These are phyloP conservation scores for Boleophthalmus pectinirostris DNA, from an alignment of 2,113 vertebrate genomes.

Conservation along the genomic window DNA sequence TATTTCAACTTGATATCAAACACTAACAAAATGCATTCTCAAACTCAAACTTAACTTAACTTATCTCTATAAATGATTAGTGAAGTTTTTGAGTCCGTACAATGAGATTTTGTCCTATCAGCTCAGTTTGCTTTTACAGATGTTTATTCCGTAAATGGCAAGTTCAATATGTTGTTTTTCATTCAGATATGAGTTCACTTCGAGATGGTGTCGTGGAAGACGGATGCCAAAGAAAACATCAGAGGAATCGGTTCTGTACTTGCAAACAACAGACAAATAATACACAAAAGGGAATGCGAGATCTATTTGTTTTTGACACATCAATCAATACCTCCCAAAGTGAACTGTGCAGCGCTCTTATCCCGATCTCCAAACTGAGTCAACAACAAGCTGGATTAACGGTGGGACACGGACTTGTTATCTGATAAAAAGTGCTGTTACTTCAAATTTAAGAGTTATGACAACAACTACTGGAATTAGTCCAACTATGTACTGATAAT, in stretches of 20 bases:
- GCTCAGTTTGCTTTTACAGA: neutral
- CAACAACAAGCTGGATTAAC: slow-evolving; percentile 34
- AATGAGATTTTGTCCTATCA: neutral
- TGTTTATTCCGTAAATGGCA: slow-evolving; percentile 30
- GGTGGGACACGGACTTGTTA: neutral
- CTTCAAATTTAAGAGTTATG: neutral
- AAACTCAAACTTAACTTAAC: no score
- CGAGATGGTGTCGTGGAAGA: slow-evolving; percentile 46
- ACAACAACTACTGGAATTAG: neutral
- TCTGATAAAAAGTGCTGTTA: neutral
- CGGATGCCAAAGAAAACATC: slow-evolving; percentile 8
- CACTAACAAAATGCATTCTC: neutral
- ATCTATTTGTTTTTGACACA: slow-evolving; percentile 33
- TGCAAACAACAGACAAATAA: neutral
- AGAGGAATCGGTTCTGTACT: slow-evolving; percentile 17
- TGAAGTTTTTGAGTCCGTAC: neutral
- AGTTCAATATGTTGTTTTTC: slow-evolving; percentile 50
- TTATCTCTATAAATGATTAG: slow-evolving; percentile 18
- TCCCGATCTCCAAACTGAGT: slow-evolving; percentile 20
- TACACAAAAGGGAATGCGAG: slow-evolving; percentile 1
- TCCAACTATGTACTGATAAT: neutral
- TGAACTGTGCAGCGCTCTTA: slow-evolving; percentile 15
- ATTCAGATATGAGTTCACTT: slow-evolving; percentile 36
- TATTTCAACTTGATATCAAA: no score
- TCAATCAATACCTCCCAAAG: slow-evolving; percentile 18